Evolutionary conservation across 2,113 vertebrate species (phyloP), one percentile per base, ranked within the genome.

Genomic region (Boleophthalmus pectinirostris): DNA sequence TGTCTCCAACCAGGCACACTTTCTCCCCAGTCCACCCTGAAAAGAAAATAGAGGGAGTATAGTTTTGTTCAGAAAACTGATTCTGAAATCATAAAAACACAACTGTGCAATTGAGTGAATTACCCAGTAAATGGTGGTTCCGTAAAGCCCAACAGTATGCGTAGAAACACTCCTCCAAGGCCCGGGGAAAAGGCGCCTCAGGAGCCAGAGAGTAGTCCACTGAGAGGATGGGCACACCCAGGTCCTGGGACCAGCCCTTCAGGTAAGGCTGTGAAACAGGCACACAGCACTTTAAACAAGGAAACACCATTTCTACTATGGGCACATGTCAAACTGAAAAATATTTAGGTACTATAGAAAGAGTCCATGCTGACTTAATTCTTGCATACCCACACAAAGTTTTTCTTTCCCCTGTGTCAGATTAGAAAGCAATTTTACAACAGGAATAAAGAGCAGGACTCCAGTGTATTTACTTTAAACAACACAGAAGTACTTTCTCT

Each of bases 101-200:
- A 21, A 14, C n/a, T 70, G 67, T 66, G 54, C 16, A 45, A 18
- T 13, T 43, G 38, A 45, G 43, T 43, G 20, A 66, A n/a, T 35
- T 85, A 96, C 96, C 96, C 2, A 97, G 92, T 15, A 97, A 88
- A 66, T 90, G 86, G 64, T 93, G 94, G 89, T 97, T 89, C 73
- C 92, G 93, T 72, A 97, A 64, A 51, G 96, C 96, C 96, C 96
- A 97, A 91, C 96, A 97, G 90, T 97, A 98, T 51, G 95, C 94
- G 0, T 93, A 98, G 89, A 97, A 97, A 79, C 96, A 98, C 74
- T 98, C 96, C 73, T 98, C 96, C 56, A 98, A 89, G 0, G 96
- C 95, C 0, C 96, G 85, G 9, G 96, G 96, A 78, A 97, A 97
- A 1, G 96, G 96, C 0, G 95, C 95, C 80, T 97, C 96, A 0